Base-by-base conservation (phyloP, 2,797 vertebrate genomes). In the Denticeps clupeoides region DNA sequence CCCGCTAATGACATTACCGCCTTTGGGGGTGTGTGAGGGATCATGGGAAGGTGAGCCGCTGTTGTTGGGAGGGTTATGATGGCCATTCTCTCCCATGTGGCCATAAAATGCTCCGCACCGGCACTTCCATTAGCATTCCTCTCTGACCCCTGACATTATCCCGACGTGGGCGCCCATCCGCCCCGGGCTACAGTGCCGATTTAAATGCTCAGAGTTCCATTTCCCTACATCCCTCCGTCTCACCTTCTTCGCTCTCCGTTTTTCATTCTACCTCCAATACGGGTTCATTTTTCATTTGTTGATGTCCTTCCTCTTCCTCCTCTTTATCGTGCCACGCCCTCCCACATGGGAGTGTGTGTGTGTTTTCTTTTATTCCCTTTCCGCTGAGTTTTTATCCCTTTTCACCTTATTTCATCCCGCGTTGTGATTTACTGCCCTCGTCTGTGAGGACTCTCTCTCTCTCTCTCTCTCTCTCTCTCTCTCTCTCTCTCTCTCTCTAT, bases 91-190 rank as follows among this genome's bases (percentile, higher is more conserved):
- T n/a, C n/a, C n/a, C n/a, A 31, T 25, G 16, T 5, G 31, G 10
- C 38, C 45, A 13, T 44, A 51, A 25, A 43, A 44, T 5, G 7
- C 27, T 42, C 23, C 13, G 31, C 41, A 40, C 42, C 31, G 41
- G 29, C 41, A 9, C 57, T 15, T 16, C 22, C 44, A 50, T 54
- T 48, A 59, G 13, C 37, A 49, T 45, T 33, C 37, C 41, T 25
- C 47, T 45, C 38, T n/a, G n/a, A n/a, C n/a, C n/a, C n/a, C n/a
- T n/a, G n/a, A n/a, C n/a, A n/a, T n/a, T n/a, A 12, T 41, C 47
- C 44, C 21, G 24, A 25, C 33, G 44, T 47, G 40, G 12, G 45
- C 40, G 31, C 37, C 41, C 16, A 8, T 8, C 18, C 3, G 5
- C 23, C n/a, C 19, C 12, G n/a, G n/a, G n/a, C n/a, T n/a, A n/a